Conservation (phyloP, 2,797 vertebrate species). For the Eulemur albifrons region DNA sequence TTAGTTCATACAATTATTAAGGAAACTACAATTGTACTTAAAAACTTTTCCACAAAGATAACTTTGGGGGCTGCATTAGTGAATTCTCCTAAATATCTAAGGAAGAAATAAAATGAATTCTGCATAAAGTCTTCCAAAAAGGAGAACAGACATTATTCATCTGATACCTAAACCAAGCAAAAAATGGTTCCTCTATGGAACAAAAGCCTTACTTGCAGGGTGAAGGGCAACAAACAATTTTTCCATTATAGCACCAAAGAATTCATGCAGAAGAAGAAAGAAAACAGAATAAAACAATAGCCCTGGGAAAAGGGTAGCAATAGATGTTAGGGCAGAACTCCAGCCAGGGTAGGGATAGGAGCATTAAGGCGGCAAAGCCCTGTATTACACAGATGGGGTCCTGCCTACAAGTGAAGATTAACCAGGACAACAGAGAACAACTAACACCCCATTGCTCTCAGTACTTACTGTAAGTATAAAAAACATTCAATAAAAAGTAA, state of each 20-base stretch:
- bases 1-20: not conserved
- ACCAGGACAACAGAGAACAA: not conserved
- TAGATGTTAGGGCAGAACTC: not conserved
- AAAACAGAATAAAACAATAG: not conserved
- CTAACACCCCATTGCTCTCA: no score
- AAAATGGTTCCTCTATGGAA: not conserved
- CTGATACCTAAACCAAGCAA: not conserved
- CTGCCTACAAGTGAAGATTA: not conserved
- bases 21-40: not conserved
- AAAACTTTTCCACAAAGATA: not conserved
- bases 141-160: not conserved
- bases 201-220: not conserved
- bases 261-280: not conserved
- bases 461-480: not conserved
- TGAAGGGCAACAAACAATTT: not conserved
- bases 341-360: not conserved
- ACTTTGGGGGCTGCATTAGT: not conserved
- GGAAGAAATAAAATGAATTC: not conserved
- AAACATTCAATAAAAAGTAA: not conserved
- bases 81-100: not conserved
- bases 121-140: not conserved
- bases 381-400: not conserved
- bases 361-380: rapidly evolving
- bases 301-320: not conserved
- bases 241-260: not conserved